A percentile compares a stretch with the other conserved stretches of the same genome.
Conservation (phyloP, 2,888 invertebrate species). For the Cataglyphis cursor region DNA sequence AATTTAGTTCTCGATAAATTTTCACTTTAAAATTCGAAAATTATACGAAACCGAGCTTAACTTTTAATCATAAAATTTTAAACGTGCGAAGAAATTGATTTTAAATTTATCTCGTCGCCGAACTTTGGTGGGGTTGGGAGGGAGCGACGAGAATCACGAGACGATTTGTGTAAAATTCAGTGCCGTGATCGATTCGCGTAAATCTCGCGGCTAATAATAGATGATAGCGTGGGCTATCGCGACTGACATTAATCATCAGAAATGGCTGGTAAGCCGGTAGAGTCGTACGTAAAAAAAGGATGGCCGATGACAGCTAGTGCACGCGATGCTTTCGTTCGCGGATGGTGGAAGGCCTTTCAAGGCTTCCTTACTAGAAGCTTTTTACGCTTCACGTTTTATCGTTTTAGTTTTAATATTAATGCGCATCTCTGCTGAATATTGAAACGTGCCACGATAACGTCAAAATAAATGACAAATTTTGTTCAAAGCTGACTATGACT, state of each 20-base stretch:
- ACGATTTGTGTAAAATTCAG: conserved; percentile 28
- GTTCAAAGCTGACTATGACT: neutral
- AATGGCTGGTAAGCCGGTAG: conserved; percentile 35
- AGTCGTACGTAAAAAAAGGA: conserved; percentile 39
- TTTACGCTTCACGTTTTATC: conserved; percentile 14
- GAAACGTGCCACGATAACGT: neutral
- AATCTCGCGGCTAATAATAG: conserved; percentile 55
- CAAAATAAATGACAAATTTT: conserved; percentile 12
- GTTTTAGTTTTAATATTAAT: conserved; percentile 22
- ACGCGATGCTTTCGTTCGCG: conserved; percentile 44
- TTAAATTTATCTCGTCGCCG: conserved; percentile 33
- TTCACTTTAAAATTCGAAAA: neutral
- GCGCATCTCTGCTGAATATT: neutral
- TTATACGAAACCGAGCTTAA: neutral
- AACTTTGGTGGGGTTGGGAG: neutral
- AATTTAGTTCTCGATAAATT: neutral
- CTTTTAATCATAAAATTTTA: conserved; percentile 28
- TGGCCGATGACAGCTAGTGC: conserved; percentile 45
- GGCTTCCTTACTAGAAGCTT: neutral
- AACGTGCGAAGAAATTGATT: conserved; percentile 11
- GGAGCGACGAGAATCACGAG: neutral
- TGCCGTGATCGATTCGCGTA: conserved; percentile 47
- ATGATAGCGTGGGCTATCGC: conserved; percentile 53
- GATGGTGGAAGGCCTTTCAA: conserved; percentile 13
- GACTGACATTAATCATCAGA: conserved; percentile 48